These are phyloP conservation scores for Eufriesea mexicana DNA, from an alignment of 1,140 invertebrate species.

Conservation along the genomic window DNA sequence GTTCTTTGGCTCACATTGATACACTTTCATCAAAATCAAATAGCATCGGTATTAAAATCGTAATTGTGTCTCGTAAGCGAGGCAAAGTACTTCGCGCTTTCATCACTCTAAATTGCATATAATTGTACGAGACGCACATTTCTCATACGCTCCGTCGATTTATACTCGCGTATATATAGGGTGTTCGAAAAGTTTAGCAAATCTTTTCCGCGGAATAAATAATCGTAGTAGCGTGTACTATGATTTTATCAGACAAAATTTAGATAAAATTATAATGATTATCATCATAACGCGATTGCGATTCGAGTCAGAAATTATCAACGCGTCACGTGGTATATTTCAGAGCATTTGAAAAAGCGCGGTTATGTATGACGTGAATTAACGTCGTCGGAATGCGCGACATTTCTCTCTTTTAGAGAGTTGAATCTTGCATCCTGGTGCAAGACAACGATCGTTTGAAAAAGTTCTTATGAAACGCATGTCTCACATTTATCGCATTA, in stretches of 20 bases:
- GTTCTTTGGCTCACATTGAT: not conserved
- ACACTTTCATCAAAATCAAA: not conserved
- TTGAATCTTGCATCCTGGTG: not conserved
- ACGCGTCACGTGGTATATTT: not conserved
- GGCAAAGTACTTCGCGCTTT: not conserved
- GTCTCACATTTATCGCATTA: not conserved
- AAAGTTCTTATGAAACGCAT: not conserved
- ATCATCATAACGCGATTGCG: too few relatives aligned
- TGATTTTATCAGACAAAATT: too few relatives aligned
- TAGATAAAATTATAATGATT: too few relatives aligned
- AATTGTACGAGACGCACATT: not conserved
- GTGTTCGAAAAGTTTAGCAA: not conserved
- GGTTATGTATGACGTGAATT: not conserved
- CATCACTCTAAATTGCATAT: slow-evolving; percentile 2
- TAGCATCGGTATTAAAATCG: not conserved
- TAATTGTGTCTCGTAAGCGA: not conserved
- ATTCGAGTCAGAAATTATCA: not conserved
- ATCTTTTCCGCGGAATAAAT: not conserved
- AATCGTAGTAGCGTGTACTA: not conserved
- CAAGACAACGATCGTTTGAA: not conserved
- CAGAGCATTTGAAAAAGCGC: not conserved
- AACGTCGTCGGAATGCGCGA: not conserved
- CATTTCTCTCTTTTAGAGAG: not conserved
- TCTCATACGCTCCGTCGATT: not conserved
- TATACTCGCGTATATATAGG: not conserved